A percentile compares a stretch with the other conserved stretches of the same genome.
Evolutionary conservation across 2,888 invertebrate genomes (phyloP).

Genomic region (Nomada fabriciana): DNA sequence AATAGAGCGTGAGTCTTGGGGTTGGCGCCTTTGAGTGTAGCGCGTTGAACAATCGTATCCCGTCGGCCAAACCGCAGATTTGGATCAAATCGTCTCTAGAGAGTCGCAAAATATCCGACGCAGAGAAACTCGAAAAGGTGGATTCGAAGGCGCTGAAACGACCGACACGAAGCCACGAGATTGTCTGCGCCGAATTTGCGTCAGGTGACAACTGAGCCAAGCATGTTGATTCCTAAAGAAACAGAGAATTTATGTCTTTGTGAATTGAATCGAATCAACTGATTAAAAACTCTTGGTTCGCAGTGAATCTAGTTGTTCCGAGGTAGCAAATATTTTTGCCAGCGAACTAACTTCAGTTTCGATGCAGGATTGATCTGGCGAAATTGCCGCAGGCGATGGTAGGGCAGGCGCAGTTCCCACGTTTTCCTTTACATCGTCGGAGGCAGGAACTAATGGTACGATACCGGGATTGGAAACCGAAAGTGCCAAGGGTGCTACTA

Average conservation of each 20-base stretch:
- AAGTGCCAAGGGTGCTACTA: conserved; percentile 73
- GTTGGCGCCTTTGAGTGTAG: conserved; percentile 91
- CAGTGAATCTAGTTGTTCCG: neutral
- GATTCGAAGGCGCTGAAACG: conserved; percentile 91
- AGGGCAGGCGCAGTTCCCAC: conserved; percentile 68
- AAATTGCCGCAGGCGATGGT: conserved; percentile 73
- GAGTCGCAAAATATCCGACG: conserved; percentile 94
- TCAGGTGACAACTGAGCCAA: conserved; percentile 86
- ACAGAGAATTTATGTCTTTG: neutral
- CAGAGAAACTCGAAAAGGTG: conserved; percentile 94
- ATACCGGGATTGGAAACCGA: conserved; percentile 71
- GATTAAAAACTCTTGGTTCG: neutral
- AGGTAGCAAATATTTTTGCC: neutral
- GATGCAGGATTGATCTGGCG: conserved; percentile 75
- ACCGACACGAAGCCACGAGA: conserved; percentile 91
- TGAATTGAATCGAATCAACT: neutral
- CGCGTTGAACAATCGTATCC: conserved; percentile 96
- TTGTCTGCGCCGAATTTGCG: conserved; percentile 90
- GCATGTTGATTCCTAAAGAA: conserved; percentile 46
- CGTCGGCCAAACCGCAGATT: conserved; percentile 97
- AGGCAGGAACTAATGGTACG: conserved; percentile 71
- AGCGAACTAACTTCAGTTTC: conserved; percentile 68
- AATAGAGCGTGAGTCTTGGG: conserved; percentile 93
- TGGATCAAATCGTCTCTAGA: conserved; percentile 96
- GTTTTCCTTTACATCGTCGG: conserved; percentile 75